Evolutionary conservation across 2,113 vertebrate species (phyloP), one percentile per base, ranked within the genome.

Genomic region (Pseudolaguvia tuberculata): DNA sequence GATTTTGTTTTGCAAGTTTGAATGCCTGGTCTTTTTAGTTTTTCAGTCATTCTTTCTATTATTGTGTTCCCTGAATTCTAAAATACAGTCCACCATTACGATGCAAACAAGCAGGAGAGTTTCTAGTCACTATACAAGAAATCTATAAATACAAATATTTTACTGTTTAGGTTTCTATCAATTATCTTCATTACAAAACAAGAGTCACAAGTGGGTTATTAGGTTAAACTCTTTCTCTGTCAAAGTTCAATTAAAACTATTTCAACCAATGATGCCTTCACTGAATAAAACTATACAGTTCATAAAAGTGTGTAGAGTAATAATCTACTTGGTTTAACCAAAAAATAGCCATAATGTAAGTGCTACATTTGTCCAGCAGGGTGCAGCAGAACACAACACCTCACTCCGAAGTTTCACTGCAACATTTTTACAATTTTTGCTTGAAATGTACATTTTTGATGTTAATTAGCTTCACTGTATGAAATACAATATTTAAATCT

Each of bases 351-450:
- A 27, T 23, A 21, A 45, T 62, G 55, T 3, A 31, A 67, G 9
- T 2, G 14, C 25, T 23, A 1, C 25, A 23, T 10, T 58, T n/a
- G 13, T 35, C 27, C 79, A 70, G n/a, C 63, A 81, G 75, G 39
- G 74, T 75, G 66, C 72, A 66, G 57, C 51, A 77, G 25, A 80
- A 69, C 29, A 70, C 51, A 50, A 63, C 27, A n/a, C 27, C 47
- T 0, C 18, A 47, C 20, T 42, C 0, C 55, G 1, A 21, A 42
- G 5, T 35, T 35, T 18, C 31, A n/a, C 29, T 5, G 12, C 4
- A 29, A 59, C 31, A 20, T 39, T 1, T 10, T 29, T 20, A 10
- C 17, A 1, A 61, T 35, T 21, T 14, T 42, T 0, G 4, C 11
- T 63, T 15, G 4, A 14, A 5, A 63, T 15, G 4, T n/a, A 42